Percentiles rank a stretch among this genome's conserved stretches.
phyloP scores from a whole-genome alignment of 1,140 invertebrate species.

The Asbolus verrucosus region DNA sequence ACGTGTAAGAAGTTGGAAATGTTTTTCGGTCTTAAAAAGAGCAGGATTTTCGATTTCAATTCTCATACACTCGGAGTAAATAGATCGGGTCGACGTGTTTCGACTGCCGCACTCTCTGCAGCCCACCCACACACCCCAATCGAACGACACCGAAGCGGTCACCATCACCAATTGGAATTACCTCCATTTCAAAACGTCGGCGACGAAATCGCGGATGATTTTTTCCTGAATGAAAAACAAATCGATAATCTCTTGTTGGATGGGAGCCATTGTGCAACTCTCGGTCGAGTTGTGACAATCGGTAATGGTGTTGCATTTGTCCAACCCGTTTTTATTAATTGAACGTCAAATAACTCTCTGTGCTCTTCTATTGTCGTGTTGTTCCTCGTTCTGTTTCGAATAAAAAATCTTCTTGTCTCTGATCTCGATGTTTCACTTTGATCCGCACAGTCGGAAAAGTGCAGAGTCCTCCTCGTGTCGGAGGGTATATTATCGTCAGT shows the following conservation, averaged over 20 bases:
- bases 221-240: no score
- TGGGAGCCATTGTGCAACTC: no score
- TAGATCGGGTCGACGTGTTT: conserved; percentile 47
- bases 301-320: no score
- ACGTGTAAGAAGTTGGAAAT: conserved; percentile 44
- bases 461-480: no score
- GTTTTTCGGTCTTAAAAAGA: conserved; percentile 43
- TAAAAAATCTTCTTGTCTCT: neutral
- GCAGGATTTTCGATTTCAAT: conserved; percentile 50
- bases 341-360: no score
- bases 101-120: conserved; percentile 41
- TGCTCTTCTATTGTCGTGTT: no score
- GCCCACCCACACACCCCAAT: neutral
- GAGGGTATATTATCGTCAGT: neutral
- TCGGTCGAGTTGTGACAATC: no score
- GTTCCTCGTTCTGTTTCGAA: no score
- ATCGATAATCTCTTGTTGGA: no score
- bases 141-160: conserved; percentile 6
- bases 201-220: neutral
- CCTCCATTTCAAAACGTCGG: conserved; percentile 5
- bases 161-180: conserved; percentile 4
- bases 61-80: conserved; percentile 47
- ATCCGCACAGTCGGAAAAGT: no score
- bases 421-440: no score
- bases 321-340: no score